Evolutionary conservation across 1,140 invertebrate species (phyloP).

Genomic region (Potamilus streckersoni): DNA sequence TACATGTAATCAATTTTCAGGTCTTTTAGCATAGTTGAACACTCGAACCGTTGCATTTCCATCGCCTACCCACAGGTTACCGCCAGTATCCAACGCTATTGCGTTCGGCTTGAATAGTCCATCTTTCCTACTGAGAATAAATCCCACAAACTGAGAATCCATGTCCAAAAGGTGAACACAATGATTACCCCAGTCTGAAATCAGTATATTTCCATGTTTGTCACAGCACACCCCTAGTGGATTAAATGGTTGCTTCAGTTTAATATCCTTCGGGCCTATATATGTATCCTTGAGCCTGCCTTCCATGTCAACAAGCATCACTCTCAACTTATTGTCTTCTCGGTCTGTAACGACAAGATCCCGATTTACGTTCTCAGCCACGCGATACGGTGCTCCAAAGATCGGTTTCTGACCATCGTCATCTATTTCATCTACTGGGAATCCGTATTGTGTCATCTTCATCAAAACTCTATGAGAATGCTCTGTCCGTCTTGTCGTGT

Average conservation of each 20-base stretch:
- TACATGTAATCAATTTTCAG: too few relatives aligned
- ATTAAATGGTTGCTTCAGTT: conserved; percentile 41
- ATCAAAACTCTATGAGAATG: conserved; percentile 36
- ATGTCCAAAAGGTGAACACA: conserved; percentile 38
- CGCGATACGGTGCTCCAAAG: conserved; percentile 39
- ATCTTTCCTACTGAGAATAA: conserved; percentile 42
- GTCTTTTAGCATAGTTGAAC: conserved; percentile 35
- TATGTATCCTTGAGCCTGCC: conserved; percentile 39
- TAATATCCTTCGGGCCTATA: conserved; percentile 30
- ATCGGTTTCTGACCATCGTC: conserved; percentile 36
- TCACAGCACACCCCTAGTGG: conserved; percentile 46
- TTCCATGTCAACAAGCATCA: conserved; percentile 35
- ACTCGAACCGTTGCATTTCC: conserved; percentile 43
- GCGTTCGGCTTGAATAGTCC: conserved; percentile 45
- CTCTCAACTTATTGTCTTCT: conserved; percentile 39
- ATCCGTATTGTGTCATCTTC: conserved; percentile 37
- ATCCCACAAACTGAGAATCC: conserved; percentile 41
- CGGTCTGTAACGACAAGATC: conserved; percentile 40
- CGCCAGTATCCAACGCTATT: conserved; percentile 38
- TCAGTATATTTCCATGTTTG: conserved; percentile 32
- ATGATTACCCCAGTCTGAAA: conserved; percentile 47
- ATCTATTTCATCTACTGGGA: conserved; percentile 40
- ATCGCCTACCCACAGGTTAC: conserved; percentile 46
- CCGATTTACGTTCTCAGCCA: conserved; percentile 38
- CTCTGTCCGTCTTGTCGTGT: conserved; percentile 35